Evolutionary conservation across 2,113 vertebrate genomes (phyloP), one percentile per base, ranked within the genome.

Genomic region (Paraplagusia blochii): DNA sequence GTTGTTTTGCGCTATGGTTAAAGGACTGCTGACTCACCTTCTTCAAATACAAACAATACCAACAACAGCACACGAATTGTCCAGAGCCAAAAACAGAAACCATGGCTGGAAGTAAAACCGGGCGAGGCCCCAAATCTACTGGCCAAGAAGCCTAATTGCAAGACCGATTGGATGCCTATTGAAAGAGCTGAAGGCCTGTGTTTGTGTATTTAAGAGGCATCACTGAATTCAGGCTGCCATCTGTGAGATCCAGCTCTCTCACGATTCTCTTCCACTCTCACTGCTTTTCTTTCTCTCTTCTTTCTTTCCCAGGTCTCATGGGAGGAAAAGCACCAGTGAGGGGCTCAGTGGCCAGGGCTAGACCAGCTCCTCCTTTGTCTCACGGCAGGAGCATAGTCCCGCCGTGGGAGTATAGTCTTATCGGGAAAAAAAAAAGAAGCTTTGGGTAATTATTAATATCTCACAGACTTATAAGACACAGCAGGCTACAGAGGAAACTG

Each of bases 401-500:
- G 42, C 65, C 51, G 58, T 33, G 55, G 72, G 83, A 82, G 77
- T 83, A 66, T 69, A 15, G 72, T 73, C 70, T 74, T 34, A 40
- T 62, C 51, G 58, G 22, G 55, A 39, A 40, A 40, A 38, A 38
- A 76, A 73, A 78, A 50, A 62, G 67, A 72, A 69, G 55, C 74
- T 58, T 33, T 3, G 19, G 76, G 83, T 86, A 86, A 88, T 89
- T 80, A 88, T 86, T 86, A 82, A 89, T 87, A 77, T 80, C 50
- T 72, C 56, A 81, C 75, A 77, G 71, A 80, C 72, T 82, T 82
- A 55, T 71, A 86, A 79, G 18, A n/a, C 66, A 61, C 58, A 16
- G 69, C 76, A 46, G 53, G 68, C 54, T 79, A 73, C 66, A 69
- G 65, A 76, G 58, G 51, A 80, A 55, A 65, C 56, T 45, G 51